Conservation (phyloP, 2,888 invertebrate species). For the Calameuta idolon region DNA sequence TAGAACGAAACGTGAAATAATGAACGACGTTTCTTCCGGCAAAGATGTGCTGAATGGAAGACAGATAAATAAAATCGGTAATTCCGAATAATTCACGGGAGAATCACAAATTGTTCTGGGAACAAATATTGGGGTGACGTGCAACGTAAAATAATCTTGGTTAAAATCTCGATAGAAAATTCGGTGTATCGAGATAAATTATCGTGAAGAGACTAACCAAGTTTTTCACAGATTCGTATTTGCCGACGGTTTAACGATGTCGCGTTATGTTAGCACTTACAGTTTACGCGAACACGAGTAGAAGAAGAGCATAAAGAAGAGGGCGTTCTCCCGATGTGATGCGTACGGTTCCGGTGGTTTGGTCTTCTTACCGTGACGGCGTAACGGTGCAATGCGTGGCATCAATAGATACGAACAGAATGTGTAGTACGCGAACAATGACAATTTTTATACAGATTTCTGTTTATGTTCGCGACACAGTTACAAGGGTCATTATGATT, state of each 20-base stretch:
- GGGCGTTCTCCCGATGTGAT: constrained; percentile 6
- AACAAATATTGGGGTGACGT: neutral
- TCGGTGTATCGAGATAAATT: neutral
- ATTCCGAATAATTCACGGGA: neutral
- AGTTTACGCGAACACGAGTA: neutral
- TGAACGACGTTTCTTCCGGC: neutral
- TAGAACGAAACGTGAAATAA: neutral
- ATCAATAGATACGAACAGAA: constrained; percentile 22
- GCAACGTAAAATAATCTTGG: neutral
- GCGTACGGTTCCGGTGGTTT: constrained; percentile 41
- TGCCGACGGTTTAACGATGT: too few relatives aligned
- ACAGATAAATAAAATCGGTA: neutral
- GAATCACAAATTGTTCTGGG: neutral
- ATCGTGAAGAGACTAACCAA: neutral
- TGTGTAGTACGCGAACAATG: constrained; percentile 5
- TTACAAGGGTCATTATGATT: neutral
- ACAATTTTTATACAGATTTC: neutral
- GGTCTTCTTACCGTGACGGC: constrained; percentile 54
- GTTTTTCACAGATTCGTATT: neutral
- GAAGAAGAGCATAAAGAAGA: constrained; percentile 5
- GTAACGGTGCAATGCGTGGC: constrained; percentile 56
- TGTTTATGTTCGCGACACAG: neutral
- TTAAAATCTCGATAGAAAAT: neutral
- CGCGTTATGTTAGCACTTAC: too few relatives aligned
- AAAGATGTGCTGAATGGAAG: neutral